Base-by-base conservation (phyloP, 2,113 vertebrate species). In the Cyphomyrus discorhynchus region DNA sequence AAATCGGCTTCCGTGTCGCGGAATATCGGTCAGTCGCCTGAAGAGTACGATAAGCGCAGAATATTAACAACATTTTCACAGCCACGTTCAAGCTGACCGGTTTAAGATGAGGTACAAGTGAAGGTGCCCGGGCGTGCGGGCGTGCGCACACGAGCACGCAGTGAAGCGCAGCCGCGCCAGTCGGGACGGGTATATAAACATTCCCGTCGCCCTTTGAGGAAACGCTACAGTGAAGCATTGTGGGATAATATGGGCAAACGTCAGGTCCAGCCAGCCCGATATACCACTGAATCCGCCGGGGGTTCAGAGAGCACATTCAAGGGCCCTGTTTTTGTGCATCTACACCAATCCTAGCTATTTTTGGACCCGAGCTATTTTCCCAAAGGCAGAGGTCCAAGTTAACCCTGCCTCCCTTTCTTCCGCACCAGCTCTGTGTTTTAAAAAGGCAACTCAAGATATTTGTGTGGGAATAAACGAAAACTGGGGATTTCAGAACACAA, bases 401-500 rank as follows among this genome's bases (percentile, higher is more conserved):
- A 27, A 90, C 92, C 92, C 88, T 39, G 74, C 74, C 52, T 93
- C 89, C 89, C 80, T 92, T 91, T 90, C 91, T 91, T 92, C 89
- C 83, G 9, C 66, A 80, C 88, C 77, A 92, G 91, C 88, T 88
- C 31, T 66, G 45, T 13, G 89, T 91, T 92, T 90, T 90, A 93
- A 94, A 84, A 93, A 94, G 94, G 95, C 94, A 95, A 50, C 94
- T 93, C 93, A 84, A 95, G 93, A 93, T 92, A 89, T 91, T 90
- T 88, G 82, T 90, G 90, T 47, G 31, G 80, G 90, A 89, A 92
- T 89, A 90, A 90, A 89, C 91, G 13, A 58, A 91, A 62, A 86
- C 93, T 92, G 92, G 92, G 95, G 94, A 95, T 95, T 96, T 94
- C 91, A 95, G 95, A 95, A 96, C 95, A 93, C 92, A 95, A 96